These are phyloP conservation scores for Drosophila nr. medialis DNA, from an alignment of 2,888 invertebrate genomes.

Conservation along the genomic window DNA sequence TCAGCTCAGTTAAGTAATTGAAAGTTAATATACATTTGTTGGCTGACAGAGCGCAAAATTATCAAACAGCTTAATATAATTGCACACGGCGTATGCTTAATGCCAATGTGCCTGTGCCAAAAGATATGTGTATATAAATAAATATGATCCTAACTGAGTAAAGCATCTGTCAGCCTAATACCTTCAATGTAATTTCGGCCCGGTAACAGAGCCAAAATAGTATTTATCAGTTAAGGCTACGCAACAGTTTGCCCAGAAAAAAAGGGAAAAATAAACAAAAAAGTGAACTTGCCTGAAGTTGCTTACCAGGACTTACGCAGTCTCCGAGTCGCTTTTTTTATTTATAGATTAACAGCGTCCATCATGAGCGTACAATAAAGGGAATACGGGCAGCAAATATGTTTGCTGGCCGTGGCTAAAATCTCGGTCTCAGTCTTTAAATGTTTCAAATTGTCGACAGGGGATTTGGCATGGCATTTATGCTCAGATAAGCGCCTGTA, in stretches of 20 bases:
- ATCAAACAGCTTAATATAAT: constrained; percentile 44
- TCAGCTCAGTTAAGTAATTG: constrained; percentile 55
- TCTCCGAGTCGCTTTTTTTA: constrained; percentile 42
- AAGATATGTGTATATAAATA: constrained; percentile 16
- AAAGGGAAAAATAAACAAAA: not conserved
- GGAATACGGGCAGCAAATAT: constrained; percentile 45
- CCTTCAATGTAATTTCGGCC: constrained; percentile 57
- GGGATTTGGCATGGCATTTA: constrained; percentile 80
- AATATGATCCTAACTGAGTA: constrained; percentile 3
- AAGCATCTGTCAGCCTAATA: constrained; percentile 54
- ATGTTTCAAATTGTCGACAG: constrained; percentile 83
- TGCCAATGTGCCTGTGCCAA: not conserved
- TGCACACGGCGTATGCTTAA: constrained; percentile 30
- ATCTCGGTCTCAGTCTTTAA: constrained; percentile 75
- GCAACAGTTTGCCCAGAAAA: constrained; percentile 62
- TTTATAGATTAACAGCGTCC: constrained; percentile 75
- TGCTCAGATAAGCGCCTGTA: constrained; percentile 77
- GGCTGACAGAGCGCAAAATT: constrained; percentile 41
- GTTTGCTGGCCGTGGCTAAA: constrained; percentile 24
- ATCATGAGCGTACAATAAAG: constrained; percentile 71
- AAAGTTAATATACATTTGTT: constrained; percentile 54
- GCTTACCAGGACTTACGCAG: constrained; percentile 33
- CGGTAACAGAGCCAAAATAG: constrained; percentile 32
- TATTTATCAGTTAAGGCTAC: constrained; percentile 56
- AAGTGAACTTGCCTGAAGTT: constrained; percentile 7